Evolutionary conservation across 2,113 vertebrate genomes (phyloP).

Genomic region (Epinephelus cyanopodus): DNA sequence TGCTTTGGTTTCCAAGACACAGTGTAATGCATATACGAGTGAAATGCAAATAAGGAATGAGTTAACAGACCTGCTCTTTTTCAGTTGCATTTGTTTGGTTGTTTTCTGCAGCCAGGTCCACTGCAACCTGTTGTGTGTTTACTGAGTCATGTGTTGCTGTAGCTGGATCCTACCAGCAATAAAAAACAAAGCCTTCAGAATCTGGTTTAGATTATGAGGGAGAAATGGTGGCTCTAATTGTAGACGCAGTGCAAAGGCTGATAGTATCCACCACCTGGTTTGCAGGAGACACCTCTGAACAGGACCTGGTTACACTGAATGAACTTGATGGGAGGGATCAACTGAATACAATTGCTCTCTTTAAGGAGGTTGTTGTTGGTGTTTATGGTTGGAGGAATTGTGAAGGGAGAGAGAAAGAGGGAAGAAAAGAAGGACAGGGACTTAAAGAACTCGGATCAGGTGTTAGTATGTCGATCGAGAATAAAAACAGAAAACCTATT

Average conservation of each 20-base stretch:
- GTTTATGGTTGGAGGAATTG: conserved; percentile 8
- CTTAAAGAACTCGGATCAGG: conserved; percentile 44
- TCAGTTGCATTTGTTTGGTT: conserved; percentile 22
- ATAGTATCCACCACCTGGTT: conserved; percentile 4
- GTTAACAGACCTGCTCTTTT: conserved; percentile 43
- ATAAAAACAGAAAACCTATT: conserved; percentile 46
- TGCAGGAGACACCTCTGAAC: conserved; percentile 11
- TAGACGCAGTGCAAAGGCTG: background rate
- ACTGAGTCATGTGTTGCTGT: conserved; percentile 5
- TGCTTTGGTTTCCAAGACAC: conserved; percentile 33
- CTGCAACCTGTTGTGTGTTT: conserved; percentile 28
- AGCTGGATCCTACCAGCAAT: conserved; percentile 12
- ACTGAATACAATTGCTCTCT: background rate
- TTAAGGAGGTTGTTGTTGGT: conserved; percentile 8
- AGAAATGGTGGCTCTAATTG: background rate
- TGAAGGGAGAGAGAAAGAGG: conserved; percentile 10
- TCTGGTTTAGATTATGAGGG: background rate
- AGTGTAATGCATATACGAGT: conserved; percentile 16
- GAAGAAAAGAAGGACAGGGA: conserved; percentile 28
- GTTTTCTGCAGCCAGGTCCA: background rate
- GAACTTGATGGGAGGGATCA: conserved; percentile 26
- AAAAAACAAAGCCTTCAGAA: conserved; percentile 12
- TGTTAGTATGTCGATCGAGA: conserved; percentile 53
- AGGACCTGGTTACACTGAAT: conserved; percentile 28
- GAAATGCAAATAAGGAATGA: conserved; percentile 54